Evolutionary conservation across 2,797 vertebrate genomes (phyloP), one percentile per base, ranked within the genome.

Genomic region (Alosa sapidissima): DNA sequence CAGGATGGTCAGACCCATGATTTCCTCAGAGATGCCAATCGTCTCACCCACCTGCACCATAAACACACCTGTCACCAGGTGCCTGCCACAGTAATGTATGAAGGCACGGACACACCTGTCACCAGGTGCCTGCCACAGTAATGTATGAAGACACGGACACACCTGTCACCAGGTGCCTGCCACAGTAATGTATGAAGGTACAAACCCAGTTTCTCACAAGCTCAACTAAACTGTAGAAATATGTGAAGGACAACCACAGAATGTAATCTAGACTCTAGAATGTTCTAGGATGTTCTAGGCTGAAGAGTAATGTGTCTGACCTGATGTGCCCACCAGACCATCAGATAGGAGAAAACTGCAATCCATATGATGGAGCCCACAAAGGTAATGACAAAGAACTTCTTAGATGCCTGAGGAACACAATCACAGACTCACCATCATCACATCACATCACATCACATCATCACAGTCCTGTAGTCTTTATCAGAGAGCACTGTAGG

Each of bases 321-420:
- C 98, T 99, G 98, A 94, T 99, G 98, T 81, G 98, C 98, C 98
- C 98, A 99, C 98, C 98, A 99, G 91, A 99, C 97, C 98, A 99
- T 98, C 87, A 99, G 96, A 91, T 99, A 99, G 54, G 98, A 99
- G 91, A 98, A 98, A 9, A 93, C 86, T 81, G 92, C 98, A 86
- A 99, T 99, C 98, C 98, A 99, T 68, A 96, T 0, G 88, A 99
- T 98, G 62, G 98, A 97, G 87, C 97, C 98, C 82, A 99, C 92
- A 90, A 99, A 99, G 0, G 97, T 98, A 81, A 96, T 2, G 47
- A 89, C 95, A 90, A 98, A 98, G 91, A 95, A 97, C 88, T 90
- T 97, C 86, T 89, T 96, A 49, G 96, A 97, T 89, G 95, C 96
- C 98, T 99, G 91, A 91, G 9, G 82, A 52, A 89, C 78, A 93